phyloP scores from a whole-genome alignment of 1,140 invertebrate genomes.

The Drosophila pruinosa region DNA sequence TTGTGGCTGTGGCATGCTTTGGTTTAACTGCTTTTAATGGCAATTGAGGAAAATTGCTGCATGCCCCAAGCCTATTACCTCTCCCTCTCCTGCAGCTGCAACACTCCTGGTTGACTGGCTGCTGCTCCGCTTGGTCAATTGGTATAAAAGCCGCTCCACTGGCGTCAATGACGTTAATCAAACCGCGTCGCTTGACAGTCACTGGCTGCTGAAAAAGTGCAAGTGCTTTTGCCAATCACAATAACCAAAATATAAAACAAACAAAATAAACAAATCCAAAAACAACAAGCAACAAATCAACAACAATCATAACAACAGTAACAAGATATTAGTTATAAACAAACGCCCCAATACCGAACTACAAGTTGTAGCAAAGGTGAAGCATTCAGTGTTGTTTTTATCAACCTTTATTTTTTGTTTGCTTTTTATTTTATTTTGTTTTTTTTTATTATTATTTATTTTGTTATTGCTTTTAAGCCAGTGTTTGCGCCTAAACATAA shows the following conservation, averaged over 20 bases:
- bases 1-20: slow-evolving; percentile 35
- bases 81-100: background rate
- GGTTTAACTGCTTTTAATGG: slow-evolving; percentile 49
- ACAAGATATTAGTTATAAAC: slow-evolving; percentile 23
- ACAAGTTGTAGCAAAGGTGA: slow-evolving; percentile 45
- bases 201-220: slow-evolving; percentile 37
- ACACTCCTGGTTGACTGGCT: background rate
- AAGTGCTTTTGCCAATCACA: slow-evolving; percentile 31
- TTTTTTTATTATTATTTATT: slow-evolving; percentile 10
- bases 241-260: too few species aligned
- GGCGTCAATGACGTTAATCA: slow-evolving; percentile 59
- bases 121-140: background rate
- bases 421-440: slow-evolving; percentile 11
- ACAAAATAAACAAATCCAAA: too few species aligned
- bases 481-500: slow-evolving; percentile 14
- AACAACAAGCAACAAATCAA: background rate
- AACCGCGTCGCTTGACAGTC: slow-evolving; percentile 65
- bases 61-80: background rate
- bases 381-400: slow-evolving; percentile 20
- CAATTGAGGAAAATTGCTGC: slow-evolving; percentile 60
- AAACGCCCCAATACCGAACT: slow-evolving; percentile 19
- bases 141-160: slow-evolving; percentile 63
- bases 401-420: too few species aligned
- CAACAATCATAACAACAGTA: background rate
- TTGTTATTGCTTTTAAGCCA: slow-evolving; percentile 15